These are phyloP conservation scores for Anaspis maculata DNA, from an alignment of 2,888 invertebrate genomes.

Conservation along the genomic window DNA sequence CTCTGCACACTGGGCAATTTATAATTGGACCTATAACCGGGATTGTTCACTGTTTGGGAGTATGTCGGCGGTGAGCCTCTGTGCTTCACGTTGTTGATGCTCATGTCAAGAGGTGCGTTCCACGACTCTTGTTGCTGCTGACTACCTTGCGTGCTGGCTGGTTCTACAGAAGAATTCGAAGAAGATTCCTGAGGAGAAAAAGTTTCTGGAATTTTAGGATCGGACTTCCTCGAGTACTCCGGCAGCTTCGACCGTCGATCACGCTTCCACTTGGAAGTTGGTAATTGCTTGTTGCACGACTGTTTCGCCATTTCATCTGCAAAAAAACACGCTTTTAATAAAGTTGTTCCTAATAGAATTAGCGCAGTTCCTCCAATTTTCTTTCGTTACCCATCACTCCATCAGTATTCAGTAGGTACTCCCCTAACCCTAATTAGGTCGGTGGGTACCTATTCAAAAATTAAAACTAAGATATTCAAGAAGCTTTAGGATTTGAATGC, in stretches of 20 bases:
- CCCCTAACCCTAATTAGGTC: too few relatives aligned
- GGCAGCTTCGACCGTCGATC: slow-evolving; percentile 51
- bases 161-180: too few relatives aligned
- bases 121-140: slow-evolving; percentile 25
- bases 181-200: slow-evolving; percentile 21
- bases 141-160: slow-evolving; percentile 14
- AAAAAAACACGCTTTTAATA: slow-evolving; percentile 6
- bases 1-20: slow-evolving; percentile 58
- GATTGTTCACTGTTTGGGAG: slow-evolving; percentile 43
- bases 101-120: slow-evolving; percentile 57
- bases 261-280: slow-evolving; percentile 64
- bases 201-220: slow-evolving; percentile 37
- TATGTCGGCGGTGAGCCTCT: slow-evolving; percentile 56
- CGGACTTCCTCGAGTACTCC: slow-evolving; percentile 40
- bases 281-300: slow-evolving; percentile 47
- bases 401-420: too few relatives aligned
- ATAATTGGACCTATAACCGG: slow-evolving; percentile 34
- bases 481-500: too few relatives aligned
- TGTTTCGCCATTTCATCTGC: slow-evolving; percentile 23
- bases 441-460: too few relatives aligned
- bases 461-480: too few relatives aligned
- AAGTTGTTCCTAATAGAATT: too few relatives aligned
- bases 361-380: too few relatives aligned
- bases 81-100: slow-evolving; percentile 48
- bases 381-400: slow-evolving; percentile 7